Percentiles rank a stretch among this genome's conserved stretches.
These are phyloP conservation scores for Mormyrops attenuatus DNA, from an alignment of 2,797 vertebrate genomes.

Conservation along the genomic window DNA sequence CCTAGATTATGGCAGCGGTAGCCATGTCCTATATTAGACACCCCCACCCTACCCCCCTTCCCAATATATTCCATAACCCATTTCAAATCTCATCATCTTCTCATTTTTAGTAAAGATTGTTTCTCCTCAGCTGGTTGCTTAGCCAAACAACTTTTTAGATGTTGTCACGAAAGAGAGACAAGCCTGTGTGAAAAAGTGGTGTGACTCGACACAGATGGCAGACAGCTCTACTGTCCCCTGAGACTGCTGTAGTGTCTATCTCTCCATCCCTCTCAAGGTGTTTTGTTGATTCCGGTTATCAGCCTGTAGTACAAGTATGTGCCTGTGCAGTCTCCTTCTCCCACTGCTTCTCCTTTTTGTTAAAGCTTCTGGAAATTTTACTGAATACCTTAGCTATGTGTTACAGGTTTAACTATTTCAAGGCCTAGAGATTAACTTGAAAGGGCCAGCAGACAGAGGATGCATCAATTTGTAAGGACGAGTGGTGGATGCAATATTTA, in stretches of 20 bases:
- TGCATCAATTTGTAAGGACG: not conserved
- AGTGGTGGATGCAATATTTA: not conserved
- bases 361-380: not conserved
- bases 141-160: constrained; percentile 6
- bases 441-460: not conserved
- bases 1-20: not conserved
- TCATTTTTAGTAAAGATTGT: not conserved
- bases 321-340: not conserved
- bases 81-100: not conserved
- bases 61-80: not conserved
- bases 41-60: not conserved
- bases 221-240: not conserved
- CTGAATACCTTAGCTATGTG: not conserved
- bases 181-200: not conserved
- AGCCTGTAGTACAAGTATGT: not conserved
- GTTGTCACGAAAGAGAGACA: not conserved
- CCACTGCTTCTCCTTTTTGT: not conserved
- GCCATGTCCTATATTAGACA: not conserved
- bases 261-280: not conserved
- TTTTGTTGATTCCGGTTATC: not conserved
- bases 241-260: not conserved
- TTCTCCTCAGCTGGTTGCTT: not conserved
- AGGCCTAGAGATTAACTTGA: not conserved
- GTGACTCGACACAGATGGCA: not conserved
- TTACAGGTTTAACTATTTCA: not conserved